phyloP scores from a whole-genome alignment of 2,888 invertebrate genomes.

The Rhagonycha lutea region DNA sequence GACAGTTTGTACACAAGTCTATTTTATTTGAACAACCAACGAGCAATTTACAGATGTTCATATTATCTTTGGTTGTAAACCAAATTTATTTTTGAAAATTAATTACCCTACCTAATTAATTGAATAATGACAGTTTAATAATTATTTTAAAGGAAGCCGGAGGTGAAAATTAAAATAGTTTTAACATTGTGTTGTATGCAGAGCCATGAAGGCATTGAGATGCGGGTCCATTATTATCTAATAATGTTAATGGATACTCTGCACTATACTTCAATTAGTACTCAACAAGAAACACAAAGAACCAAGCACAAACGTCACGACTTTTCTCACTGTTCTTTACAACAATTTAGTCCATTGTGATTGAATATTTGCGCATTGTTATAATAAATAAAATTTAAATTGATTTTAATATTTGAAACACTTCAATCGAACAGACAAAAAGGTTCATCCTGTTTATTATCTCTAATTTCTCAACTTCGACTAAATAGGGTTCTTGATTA shows the following conservation, averaged over 20 bases:
- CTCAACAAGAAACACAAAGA: constrained; percentile 32
- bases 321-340: constrained; percentile 21
- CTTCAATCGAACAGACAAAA: not conserved
- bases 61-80: not conserved
- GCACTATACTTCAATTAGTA: constrained; percentile 41
- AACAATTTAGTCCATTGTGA: constrained; percentile 12
- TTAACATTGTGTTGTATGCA: constrained; percentile 28
- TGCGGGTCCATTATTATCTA: constrained; percentile 45
- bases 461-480: not conserved
- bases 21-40: constrained; percentile 19
- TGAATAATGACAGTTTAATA: constrained; percentile 2
- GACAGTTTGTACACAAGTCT: constrained; percentile 26
- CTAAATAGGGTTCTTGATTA: not conserved
- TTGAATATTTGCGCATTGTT: constrained; percentile 15
- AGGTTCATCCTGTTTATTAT: not conserved
- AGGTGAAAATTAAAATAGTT: constrained; percentile 25
- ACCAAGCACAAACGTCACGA: constrained; percentile 11
- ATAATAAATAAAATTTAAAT: constrained; percentile 1
- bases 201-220: constrained; percentile 35
- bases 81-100: not conserved
- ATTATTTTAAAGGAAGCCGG: constrained; percentile 4
- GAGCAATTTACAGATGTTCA: constrained; percentile 20
- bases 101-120: not conserved
- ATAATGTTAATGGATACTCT: constrained; percentile 41
- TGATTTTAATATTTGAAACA: not conserved